phyloP scores from a whole-genome alignment of 1,140 invertebrate genomes.

The Rhopalosiphum maidis region DNA sequence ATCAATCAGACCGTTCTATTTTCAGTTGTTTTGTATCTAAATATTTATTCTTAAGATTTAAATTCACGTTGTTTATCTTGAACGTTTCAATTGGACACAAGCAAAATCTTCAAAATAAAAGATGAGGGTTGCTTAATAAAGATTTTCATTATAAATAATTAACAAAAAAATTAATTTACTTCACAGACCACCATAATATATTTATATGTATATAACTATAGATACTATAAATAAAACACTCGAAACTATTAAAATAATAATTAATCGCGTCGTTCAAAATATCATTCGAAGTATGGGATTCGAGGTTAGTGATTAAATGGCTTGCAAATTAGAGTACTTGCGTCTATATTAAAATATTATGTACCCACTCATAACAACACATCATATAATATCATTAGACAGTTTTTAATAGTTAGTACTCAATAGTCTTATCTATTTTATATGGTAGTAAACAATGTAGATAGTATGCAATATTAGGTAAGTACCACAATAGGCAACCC shows the following conservation, averaged over 20 bases:
- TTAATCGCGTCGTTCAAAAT: neutral
- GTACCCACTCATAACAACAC: neutral
- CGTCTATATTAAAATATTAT: neutral
- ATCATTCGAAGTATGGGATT: neutral
- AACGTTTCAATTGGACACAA: too few relatives aligned
- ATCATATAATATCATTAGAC: neutral
- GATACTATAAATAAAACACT: neutral
- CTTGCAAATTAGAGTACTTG: neutral
- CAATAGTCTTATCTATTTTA: neutral
- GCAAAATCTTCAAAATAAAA: too few relatives aligned
- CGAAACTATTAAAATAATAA: neutral
- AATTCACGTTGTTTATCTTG: neutral
- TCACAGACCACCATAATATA: neutral
- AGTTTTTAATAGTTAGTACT: neutral
- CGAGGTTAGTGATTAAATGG: constrained; percentile 13
- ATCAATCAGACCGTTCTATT: neutral
- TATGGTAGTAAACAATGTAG: neutral
- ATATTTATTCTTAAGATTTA: neutral
- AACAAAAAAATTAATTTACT: neutral
- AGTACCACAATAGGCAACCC: neutral
- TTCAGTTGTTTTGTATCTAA: neutral
- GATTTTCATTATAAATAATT: neutral
- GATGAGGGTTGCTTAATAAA: neutral
- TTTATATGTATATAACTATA: neutral
- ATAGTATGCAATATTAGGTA: neutral